Base-by-base conservation (phyloP, 2,888 invertebrate species). In the Catonia carolina region DNA sequence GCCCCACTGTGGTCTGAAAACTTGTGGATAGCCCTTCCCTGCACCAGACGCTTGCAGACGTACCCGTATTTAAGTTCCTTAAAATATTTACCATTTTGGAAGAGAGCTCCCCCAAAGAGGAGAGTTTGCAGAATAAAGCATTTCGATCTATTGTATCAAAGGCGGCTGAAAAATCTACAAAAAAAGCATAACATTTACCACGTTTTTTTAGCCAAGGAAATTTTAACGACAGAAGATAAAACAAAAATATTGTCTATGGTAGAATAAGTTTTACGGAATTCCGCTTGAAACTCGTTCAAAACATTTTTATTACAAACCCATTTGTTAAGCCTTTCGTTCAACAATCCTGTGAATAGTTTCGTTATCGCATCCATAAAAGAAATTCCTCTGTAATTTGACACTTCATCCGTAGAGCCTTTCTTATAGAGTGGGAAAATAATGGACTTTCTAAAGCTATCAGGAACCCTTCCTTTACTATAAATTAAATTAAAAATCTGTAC, bases 71-170 rank as follows among this genome's bases (percentile, higher is more conserved):
- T 8, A 35, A 39, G 35, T 23, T 17, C 18, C 37, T 60, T n/a
- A 62, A 54, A 41, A 60, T 58, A 18, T 42, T 42, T 6, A 55
- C 23, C 53, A 61, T 53, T 20, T 50, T 61, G 3, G 62, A 60
- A 2, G 51, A 42, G 5, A 61, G 41, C n/a, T n/a, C n/a, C 7
- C 58, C 59, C 35, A 59, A 45, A 22, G 48, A 36, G 23, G 39
- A 49, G 4, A 62, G 41, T 35, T 61, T 62, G 37, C 53, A 47
- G 4, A 64, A 47, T 14, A 64, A 20, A 8, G 57, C 50, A 7
- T 59, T 47, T 23, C 63, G 55, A 33, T 59, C 50, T 14, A 64
- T 60, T 7, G 53, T 53, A 39, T 64, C 61, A 18, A 64, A 64
- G 2, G 61, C 64, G 12, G 61, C 55, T n/a, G 54, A 50, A 14